These are phyloP conservation scores for Latrodectus elegans DNA, from an alignment of 2,888 invertebrate genomes.

Conservation along the genomic window DNA sequence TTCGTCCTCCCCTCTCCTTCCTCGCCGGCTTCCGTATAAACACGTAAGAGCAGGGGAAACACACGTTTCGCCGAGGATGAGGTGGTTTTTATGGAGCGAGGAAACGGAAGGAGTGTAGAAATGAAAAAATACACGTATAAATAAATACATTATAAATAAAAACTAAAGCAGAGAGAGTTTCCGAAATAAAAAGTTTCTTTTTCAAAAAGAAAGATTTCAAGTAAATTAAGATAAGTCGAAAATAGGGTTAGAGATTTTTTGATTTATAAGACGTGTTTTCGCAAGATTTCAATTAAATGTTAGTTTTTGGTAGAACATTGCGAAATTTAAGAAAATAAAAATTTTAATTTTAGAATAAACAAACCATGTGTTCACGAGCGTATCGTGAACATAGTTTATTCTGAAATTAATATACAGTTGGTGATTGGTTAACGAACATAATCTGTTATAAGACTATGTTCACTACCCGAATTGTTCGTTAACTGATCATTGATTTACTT, in stretches of 20 bases:
- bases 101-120: neutral
- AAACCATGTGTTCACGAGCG: too few relatives aligned
- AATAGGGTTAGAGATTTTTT: neutral
- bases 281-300: neutral
- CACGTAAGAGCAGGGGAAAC: neutral
- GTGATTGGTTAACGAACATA: too few relatives aligned
- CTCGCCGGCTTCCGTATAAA: slow-evolving; percentile 23
- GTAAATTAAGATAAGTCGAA: neutral
- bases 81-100: slow-evolving; percentile 18
- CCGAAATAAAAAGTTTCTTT: neutral
- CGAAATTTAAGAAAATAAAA: neutral
- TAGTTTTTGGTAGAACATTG: neutral
- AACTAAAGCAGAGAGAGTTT: slow-evolving; percentile 8
- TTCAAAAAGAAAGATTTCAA: neutral
- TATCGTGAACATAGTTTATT: too few relatives aligned
- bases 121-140: neutral
- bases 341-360: too few relatives aligned
- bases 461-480: too few relatives aligned
- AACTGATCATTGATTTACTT: too few relatives aligned
- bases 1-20: neutral
- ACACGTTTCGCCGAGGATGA: neutral
- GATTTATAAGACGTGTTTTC: neutral
- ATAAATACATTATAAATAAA: slow-evolving; percentile 18
- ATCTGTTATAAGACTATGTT: too few relatives aligned
- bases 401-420: too few relatives aligned